Conservation (phyloP, 2,888 invertebrate species). For the Melieria picta region DNA sequence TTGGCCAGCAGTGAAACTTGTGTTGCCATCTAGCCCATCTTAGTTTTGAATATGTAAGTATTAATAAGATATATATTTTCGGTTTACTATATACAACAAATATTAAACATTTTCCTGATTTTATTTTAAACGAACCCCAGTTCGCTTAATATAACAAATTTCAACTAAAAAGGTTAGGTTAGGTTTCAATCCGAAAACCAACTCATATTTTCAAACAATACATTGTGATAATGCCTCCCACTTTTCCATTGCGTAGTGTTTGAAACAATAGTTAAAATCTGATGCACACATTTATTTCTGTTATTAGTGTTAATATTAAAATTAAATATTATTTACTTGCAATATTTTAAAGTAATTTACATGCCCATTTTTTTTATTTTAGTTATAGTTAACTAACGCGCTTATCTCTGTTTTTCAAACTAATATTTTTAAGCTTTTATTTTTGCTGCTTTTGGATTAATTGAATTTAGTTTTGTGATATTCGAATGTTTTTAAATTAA, state of each 20-base stretch:
- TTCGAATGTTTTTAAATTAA: conserved; percentile 7
- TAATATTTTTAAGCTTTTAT: not conserved
- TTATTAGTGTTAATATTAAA: conserved; percentile 25
- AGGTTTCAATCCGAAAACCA: too few relatives aligned
- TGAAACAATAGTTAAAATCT: conserved; percentile 11
- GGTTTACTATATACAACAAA: not conserved
- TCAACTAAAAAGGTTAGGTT: too few relatives aligned
- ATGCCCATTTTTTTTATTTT: not conserved
- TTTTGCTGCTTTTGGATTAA: not conserved
- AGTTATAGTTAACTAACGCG: not conserved
- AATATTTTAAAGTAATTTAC: conserved; percentile 32
- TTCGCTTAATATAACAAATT: too few relatives aligned
- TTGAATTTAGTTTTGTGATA: not conserved
- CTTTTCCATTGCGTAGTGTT: too few relatives aligned
- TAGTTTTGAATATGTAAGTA: too few relatives aligned
- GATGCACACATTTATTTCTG: conserved; percentile 30
- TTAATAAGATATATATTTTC: not conserved
- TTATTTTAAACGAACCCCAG: too few relatives aligned
- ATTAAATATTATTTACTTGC: conserved; percentile 19
- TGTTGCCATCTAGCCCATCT: too few relatives aligned
- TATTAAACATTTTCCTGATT: not conserved
- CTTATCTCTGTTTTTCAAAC: not conserved
- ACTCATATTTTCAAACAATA: too few relatives aligned
- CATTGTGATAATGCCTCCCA: too few relatives aligned
- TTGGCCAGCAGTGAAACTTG: too few relatives aligned